A percentile compares a stretch with the other conserved stretches of the same genome.
phyloP scores from a whole-genome alignment of 2,113 vertebrate species.

The Raja brachyura region DNA sequence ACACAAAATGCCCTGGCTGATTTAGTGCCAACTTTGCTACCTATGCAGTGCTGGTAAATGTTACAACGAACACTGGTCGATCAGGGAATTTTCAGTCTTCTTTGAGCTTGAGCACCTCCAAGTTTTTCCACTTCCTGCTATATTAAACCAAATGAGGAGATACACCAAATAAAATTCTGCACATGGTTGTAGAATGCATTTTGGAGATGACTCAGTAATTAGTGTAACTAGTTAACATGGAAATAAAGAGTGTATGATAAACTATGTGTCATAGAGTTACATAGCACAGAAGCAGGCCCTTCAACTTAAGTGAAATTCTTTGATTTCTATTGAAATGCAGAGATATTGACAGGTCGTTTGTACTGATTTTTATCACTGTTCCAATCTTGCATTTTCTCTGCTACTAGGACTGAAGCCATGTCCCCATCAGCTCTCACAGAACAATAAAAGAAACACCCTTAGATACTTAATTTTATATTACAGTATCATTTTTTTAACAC shows the following conservation, averaged over 20 bases:
- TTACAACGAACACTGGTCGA: neutral
- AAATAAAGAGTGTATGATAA: constrained; percentile 28
- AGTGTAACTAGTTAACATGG: constrained; percentile 29
- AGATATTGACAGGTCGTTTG: neutral
- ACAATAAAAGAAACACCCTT: neutral
- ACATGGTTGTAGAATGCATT: constrained; percentile 21
- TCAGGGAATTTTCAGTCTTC: constrained; percentile 27
- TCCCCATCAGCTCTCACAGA: neutral
- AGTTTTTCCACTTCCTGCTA: neutral
- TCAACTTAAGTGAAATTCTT: no score
- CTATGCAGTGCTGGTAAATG: neutral
- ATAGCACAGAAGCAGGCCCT: no score
- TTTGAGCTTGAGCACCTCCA: constrained; percentile 6
- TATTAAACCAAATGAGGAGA: neutral
- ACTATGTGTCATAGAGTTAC: no score
- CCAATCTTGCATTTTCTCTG: neutral
- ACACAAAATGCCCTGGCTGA: neutral
- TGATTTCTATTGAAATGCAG: constrained; percentile 7
- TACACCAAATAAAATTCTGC: constrained; percentile 15
- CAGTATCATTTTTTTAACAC: no score
- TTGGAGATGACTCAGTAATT: constrained; percentile 16
- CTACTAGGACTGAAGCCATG: neutral
- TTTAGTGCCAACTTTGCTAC: neutral
- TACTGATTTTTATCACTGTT: neutral
- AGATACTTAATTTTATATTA: no score